Conservation (phyloP, 2,888 invertebrate genomes). For the Apamea crenata region DNA sequence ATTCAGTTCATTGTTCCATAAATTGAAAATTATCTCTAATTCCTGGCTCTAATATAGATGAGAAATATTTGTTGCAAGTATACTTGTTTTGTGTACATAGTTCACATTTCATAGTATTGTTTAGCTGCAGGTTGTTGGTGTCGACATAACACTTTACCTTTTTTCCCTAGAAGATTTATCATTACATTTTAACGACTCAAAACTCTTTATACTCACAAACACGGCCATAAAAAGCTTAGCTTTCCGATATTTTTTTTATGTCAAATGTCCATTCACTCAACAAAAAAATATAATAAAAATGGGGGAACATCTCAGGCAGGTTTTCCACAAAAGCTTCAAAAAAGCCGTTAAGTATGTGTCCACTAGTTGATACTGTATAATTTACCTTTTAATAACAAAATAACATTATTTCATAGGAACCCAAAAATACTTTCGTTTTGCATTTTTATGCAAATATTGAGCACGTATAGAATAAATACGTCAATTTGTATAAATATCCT, state of each 20-base stretch:
- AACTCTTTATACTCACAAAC: background rate
- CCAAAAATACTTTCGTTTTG: slow-evolving; percentile 47
- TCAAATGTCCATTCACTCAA: background rate
- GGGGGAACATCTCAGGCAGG: slow-evolving; percentile 43
- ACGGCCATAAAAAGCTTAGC: background rate
- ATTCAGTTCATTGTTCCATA: no score
- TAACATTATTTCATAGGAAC: slow-evolving; percentile 46
- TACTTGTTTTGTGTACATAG: background rate
- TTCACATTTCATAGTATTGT: background rate
- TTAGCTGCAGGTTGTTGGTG: background rate
- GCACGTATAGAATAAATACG: slow-evolving; percentile 52
- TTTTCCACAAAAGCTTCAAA: slow-evolving; percentile 49
- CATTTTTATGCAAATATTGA: slow-evolving; percentile 53
- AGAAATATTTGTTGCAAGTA: background rate
- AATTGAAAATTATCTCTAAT: no score
- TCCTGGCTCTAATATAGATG: no score
- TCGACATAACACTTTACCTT: background rate
- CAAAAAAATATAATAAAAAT: background rate
- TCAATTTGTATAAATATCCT: slow-evolving; percentile 47
- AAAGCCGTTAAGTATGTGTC: slow-evolving; percentile 52
- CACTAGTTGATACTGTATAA: slow-evolving; percentile 55
- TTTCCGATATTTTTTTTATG: no score
- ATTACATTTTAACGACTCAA: background rate
- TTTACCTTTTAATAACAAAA: slow-evolving; percentile 8
- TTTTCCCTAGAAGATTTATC: background rate